Base-by-base conservation (phyloP, 2,113 vertebrate genomes). In the Xenotilapia caudafasciata region DNA sequence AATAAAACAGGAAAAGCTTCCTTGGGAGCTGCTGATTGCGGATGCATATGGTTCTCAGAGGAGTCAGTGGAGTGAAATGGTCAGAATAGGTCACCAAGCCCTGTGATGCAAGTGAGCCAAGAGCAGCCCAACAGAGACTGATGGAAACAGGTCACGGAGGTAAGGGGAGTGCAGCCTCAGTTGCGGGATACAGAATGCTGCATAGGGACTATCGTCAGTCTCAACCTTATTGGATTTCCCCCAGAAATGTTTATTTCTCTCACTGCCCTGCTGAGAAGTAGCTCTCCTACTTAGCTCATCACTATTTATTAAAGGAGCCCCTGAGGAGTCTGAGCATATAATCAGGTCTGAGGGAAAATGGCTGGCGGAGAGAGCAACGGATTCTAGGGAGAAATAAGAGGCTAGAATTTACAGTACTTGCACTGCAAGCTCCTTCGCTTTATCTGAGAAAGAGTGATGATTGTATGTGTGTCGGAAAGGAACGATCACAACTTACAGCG, bases 281-380 rank as follows among this genome's bases (percentile, higher is more conserved):
- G 80, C 85, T 87, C 86, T 85, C 73, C 45, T 89, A 93, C 88
- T 95, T 96, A 95, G 94, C 89, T 95, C 92, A 94, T 95, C 89
- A 94, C 95, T 94, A 95, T 95, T 93, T 94, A 96, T 94, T 93
- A 93, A 92, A 87, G 62, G 83, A 92, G 88, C 70, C 92, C 88
- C 82, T 45, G 53, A 90, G 90, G 91, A 83, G 88, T 88, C 85
- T 21, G n/a, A 89, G 83, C 79, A 81, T 65, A 85, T 83, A 80
- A 89, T 87, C 84, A 88, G 68, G 82, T 85, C 45, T 84, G 42
- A 81, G 51, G 11, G 42, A 77, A 80, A 51, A 82, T 68, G 58
- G 54, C 19, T 38, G 65, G 73, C 47, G 40, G 73, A 35, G 14
- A 45, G 23, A 80, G 35, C 73, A 49, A 70, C 4, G 28, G 15